Evolutionary conservation across 2,888 invertebrate genomes (phyloP).

Genomic region (Cenopis cana): DNA sequence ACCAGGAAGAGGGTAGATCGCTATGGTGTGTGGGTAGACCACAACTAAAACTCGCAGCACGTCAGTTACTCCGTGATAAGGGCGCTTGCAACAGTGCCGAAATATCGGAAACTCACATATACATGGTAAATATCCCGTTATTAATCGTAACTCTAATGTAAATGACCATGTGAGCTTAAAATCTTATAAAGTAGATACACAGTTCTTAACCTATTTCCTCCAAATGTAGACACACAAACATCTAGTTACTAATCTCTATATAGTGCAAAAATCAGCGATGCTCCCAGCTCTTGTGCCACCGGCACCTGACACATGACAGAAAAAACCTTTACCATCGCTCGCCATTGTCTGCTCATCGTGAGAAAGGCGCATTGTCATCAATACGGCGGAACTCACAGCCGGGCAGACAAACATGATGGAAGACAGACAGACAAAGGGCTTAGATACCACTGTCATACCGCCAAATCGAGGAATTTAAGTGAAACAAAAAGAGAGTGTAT

Average conservation of each 20-base stretch:
- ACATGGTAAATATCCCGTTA: no score
- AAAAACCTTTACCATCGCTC: slow-evolving; percentile 56
- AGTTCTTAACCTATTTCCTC: no score
- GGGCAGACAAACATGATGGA: slow-evolving; percentile 22
- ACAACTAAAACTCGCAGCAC: no score
- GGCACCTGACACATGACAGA: slow-evolving; percentile 50
- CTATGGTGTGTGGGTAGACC: no score
- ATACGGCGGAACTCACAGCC: slow-evolving; percentile 20
- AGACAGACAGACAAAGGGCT: slow-evolving; percentile 15
- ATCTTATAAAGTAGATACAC: no score
- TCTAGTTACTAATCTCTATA: background rate
- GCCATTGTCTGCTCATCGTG: slow-evolving; percentile 55
- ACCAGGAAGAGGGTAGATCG: no score
- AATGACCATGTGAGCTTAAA: no score
- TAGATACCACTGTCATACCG: slow-evolving; percentile 6
- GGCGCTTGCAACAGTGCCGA: no score
- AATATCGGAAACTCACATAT: no score
- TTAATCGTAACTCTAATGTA: no score
- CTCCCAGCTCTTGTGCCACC: slow-evolving; percentile 42
- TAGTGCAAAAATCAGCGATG: background rate
- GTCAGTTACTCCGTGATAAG: no score
- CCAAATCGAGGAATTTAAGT: slow-evolving; percentile 19
- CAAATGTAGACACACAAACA: background rate
- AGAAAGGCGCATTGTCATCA: slow-evolving; percentile 48
- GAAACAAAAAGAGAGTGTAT: background rate